phyloP scores from a whole-genome alignment of 2,888 invertebrate species.

The Leptopilina syphax region DNA sequence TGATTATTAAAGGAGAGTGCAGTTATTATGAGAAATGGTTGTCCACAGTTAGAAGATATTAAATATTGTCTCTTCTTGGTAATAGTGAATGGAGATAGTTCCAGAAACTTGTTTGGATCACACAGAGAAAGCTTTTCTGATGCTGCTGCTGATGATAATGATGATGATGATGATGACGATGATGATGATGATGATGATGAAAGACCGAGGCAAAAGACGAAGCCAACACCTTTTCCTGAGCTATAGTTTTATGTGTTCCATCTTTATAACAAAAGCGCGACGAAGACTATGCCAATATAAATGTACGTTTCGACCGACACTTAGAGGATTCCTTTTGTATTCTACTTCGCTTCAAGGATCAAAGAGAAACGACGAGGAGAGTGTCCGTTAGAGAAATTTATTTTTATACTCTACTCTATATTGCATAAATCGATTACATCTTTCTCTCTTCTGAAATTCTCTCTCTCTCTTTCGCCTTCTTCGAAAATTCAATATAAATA shows the following conservation, averaged over 20 bases:
- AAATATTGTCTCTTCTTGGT: neutral
- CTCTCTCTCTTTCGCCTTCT: neutral
- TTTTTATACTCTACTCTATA: neutral
- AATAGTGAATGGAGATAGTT: slow-evolving; percentile 21
- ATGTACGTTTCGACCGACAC: slow-evolving; percentile 58
- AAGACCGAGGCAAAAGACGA: neutral
- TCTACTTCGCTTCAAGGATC: slow-evolving; percentile 23
- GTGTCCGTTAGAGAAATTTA: slow-evolving; percentile 13
- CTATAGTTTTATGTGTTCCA: slow-evolving; percentile 29
- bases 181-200: too few species aligned
- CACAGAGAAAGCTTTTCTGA: slow-evolving; percentile 4
- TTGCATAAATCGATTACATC: neutral
- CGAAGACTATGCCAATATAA: slow-evolving; percentile 48
- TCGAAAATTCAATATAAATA: neutral
- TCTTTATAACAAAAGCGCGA: slow-evolving; percentile 25
- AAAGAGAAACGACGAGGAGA: slow-evolving; percentile 5
- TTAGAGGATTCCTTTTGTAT: slow-evolving; percentile 55
- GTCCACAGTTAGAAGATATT: slow-evolving; percentile 15
- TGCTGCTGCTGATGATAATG: neutral
- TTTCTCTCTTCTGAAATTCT: neutral
- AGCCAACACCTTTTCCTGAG: slow-evolving; percentile 19
- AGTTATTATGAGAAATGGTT: slow-evolving; percentile 29
- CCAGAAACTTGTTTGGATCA: slow-evolving; percentile 24
- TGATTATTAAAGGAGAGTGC: slow-evolving; percentile 15
- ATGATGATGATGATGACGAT: neutral